Evolutionary conservation across 1,140 invertebrate genomes (phyloP), one percentile per base, ranked within the genome.

Genomic region (Cotesia glomerata): DNA sequence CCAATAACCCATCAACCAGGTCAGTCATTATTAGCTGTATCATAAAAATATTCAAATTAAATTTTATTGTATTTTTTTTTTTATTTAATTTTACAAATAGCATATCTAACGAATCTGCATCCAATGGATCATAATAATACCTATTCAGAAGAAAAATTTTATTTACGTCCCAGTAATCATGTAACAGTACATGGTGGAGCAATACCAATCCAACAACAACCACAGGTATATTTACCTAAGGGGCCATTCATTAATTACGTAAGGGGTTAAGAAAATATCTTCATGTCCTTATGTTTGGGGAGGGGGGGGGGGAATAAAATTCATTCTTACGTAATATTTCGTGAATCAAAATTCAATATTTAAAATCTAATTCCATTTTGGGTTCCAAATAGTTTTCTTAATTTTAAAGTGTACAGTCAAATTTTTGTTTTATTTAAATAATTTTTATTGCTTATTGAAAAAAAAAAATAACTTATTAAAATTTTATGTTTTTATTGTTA

Each of bases 131-230:
- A 84, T 34, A 85, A 82, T 73, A 79, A 80, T 14, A 77, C 80
- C 14, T 86, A 86, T 56, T 32, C 83, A 1, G 85, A 87, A 16
- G 86, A 87, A 16, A 86, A 87, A 75, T 87, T 82, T 79, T 87
- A 86, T 61, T 56, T 84, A 5, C 79, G 88, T 49, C 85, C 88
- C 9, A 80, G 84, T 36, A 88, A 83, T 74, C 88, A 89, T 74
- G 85, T 89, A 49, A 81, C 86, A 2, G 81, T 89, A 39, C 88
- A 89, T 69, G 86, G 85, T 67, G 86, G 86, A 69, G 84, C 86
- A 36, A 86, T 89, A 69, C 87, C 88, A 39, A 89, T 89, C 75
- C 88, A 88, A 72, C 88, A 88, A 79, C 83, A 87, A 16, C 82
- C 88, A 4, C 88, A 88, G 84, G 88, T 89, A 82, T 66, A 49